Percentiles rank a stretch among this genome's conserved stretches.
Evolutionary conservation across 2,113 vertebrate genomes (phyloP).

Genomic region (Pagrus major): DNA sequence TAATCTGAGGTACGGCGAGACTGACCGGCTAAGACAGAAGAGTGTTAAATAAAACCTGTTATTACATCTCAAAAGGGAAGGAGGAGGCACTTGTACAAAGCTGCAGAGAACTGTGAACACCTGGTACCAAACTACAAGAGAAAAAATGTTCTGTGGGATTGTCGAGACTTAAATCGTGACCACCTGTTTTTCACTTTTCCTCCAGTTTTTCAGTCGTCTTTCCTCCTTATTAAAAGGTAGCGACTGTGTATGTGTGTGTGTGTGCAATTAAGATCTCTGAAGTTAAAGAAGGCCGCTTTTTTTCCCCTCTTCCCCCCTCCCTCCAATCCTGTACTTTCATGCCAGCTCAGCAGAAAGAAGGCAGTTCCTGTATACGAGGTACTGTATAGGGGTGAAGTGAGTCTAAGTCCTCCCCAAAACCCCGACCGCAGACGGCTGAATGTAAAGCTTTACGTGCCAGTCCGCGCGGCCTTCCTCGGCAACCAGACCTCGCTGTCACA

Average conservation of each 20-base stretch:
- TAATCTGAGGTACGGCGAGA: constrained; percentile 51
- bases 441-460: constrained; percentile 76
- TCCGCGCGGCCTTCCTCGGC: constrained; percentile 58
- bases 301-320: background rate
- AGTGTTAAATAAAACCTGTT: constrained; percentile 67
- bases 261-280: constrained; percentile 43
- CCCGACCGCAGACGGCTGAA: constrained; percentile 63
- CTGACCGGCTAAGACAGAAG: constrained; percentile 57
- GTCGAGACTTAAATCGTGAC: background rate
- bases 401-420: constrained; percentile 68
- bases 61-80: constrained; percentile 55
- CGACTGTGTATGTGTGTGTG: constrained; percentile 32
- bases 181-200: constrained; percentile 54
- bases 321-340: constrained; percentile 85
- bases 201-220: constrained; percentile 17
- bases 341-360: constrained; percentile 89
- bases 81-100: background rate
- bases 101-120: constrained; percentile 15
- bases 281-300: constrained; percentile 37
- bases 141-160: constrained; percentile 4
- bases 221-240: constrained; percentile 40
- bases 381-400: constrained; percentile 66
- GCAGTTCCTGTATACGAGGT: constrained; percentile 68
- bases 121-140: constrained; percentile 26
- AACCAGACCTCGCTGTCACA: constrained; percentile 76